Conservation (phyloP, 2,888 invertebrate genomes). For the Parnassius apollo region DNA sequence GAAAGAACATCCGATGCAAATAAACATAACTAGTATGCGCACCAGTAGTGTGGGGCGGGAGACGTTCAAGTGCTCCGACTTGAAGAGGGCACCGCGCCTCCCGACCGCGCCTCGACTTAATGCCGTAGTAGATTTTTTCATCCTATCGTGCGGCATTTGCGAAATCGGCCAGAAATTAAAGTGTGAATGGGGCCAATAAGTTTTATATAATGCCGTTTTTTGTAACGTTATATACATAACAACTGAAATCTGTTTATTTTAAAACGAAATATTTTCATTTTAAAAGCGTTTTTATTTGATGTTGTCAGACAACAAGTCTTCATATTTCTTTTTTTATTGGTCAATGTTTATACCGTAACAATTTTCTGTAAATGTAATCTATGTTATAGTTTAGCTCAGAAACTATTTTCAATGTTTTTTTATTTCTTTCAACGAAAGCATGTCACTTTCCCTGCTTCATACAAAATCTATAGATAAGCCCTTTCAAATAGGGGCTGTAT, state of each 20-base stretch:
- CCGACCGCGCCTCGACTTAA: constrained; percentile 59
- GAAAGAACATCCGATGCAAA: constrained; percentile 67
- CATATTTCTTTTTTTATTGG: no score
- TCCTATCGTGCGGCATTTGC: constrained; percentile 51
- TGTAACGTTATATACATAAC: no score
- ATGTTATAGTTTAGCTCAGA: no score
- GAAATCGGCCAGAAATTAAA: constrained; percentile 32
- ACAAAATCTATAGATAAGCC: constrained; percentile 46
- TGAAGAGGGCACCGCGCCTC: constrained; percentile 60
- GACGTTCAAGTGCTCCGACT: constrained; percentile 59
- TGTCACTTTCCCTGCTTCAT: constrained; percentile 32
- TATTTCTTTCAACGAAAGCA: constrained; percentile 9
- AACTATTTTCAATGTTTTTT: background rate
- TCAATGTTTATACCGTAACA: no score
- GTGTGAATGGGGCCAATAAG: constrained; percentile 28
- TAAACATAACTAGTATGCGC: constrained; percentile 57
- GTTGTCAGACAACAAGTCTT: no score
- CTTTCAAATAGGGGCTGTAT: constrained; percentile 43
- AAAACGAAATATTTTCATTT: no score
- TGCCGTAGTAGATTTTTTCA: constrained; percentile 71
- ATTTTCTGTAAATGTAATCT: no score
- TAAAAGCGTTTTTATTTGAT: no score
- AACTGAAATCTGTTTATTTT: no score
- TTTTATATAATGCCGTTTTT: constrained; percentile 10
- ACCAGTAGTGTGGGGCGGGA: constrained; percentile 43